These are phyloP conservation scores for Dendrolimus houi DNA, from an alignment of 2,888 invertebrate species.

Conservation along the genomic window DNA sequence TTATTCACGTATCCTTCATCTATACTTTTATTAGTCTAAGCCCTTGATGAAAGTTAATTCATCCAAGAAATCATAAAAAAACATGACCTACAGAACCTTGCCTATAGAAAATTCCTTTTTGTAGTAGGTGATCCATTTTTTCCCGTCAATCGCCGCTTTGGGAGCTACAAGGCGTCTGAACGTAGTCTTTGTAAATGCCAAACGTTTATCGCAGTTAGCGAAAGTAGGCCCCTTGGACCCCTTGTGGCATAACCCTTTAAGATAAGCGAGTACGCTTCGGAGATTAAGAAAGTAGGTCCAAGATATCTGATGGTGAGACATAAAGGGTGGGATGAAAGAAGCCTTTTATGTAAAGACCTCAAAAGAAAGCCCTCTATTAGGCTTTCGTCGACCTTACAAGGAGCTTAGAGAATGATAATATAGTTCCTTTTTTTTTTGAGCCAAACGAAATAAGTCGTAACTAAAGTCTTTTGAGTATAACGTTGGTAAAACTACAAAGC, in stretches of 20 bases:
- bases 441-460: no score
- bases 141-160: neutral
- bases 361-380: neutral
- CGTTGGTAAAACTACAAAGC: no score
- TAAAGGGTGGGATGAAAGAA: neutral
- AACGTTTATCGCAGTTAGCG: neutral
- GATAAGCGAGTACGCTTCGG: neutral
- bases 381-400: neutral
- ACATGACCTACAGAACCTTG: no score
- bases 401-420: neutral
- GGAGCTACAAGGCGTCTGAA: neutral
- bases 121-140: neutral
- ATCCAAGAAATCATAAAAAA: no score
- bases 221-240: neutral
- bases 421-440: no score
- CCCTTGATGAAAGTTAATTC: no score
- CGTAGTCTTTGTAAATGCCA: neutral
- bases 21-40: no score
- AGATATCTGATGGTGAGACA: constrained; percentile 6
- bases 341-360: neutral
- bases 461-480: no score
- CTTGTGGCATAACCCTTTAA: neutral
- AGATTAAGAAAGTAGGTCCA: neutral
- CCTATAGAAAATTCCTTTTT: no score
- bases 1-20: no score